phyloP scores from a whole-genome alignment of 2,797 vertebrate genomes.

The Sebastes steindachneri region DNA sequence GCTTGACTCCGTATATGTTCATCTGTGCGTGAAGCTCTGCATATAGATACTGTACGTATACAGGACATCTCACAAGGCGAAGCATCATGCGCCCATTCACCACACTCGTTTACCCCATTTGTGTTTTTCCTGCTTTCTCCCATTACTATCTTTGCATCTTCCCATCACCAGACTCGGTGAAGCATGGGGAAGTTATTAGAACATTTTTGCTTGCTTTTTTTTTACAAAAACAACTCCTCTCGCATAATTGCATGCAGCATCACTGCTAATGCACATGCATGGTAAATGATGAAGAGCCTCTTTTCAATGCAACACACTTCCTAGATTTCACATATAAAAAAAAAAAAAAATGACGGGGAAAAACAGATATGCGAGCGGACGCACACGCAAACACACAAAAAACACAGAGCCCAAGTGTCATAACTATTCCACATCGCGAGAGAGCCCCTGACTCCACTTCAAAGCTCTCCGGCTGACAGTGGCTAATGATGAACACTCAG shows the following conservation, averaged over 20 bases:
- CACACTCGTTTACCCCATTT: conserved; percentile 54
- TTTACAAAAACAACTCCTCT: conserved; percentile 27
- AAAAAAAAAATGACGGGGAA: conserved; percentile 9
- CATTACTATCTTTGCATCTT: conserved; percentile 44
- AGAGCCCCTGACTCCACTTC: conserved; percentile 76
- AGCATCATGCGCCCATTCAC: conserved; percentile 24
- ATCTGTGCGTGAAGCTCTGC: conserved; percentile 40
- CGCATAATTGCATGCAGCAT: conserved; percentile 39
- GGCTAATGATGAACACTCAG: conserved; percentile 80
- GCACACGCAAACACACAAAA: conserved; percentile 33
- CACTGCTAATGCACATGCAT: conserved; percentile 39
- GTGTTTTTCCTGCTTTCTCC: conserved; percentile 31
- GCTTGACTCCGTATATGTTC: conserved; percentile 43
- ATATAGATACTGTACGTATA: conserved; percentile 29
- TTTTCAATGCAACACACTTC: conserved; percentile 24
- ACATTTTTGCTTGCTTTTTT: not conserved
- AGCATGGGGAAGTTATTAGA: conserved; percentile 52
- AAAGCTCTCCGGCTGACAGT: conserved; percentile 75
- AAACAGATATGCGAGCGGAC: conserved; percentile 52
- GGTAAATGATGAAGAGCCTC: conserved; percentile 37
- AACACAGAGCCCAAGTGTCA: conserved; percentile 60
- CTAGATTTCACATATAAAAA: conserved; percentile 41
- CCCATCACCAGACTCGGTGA: conserved; percentile 44
- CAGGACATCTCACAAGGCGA: conserved; percentile 18
- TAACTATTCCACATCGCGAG: conserved; percentile 58